phyloP scores from a whole-genome alignment of 2,888 invertebrate genomes.

The Drosophila meridiana region DNA sequence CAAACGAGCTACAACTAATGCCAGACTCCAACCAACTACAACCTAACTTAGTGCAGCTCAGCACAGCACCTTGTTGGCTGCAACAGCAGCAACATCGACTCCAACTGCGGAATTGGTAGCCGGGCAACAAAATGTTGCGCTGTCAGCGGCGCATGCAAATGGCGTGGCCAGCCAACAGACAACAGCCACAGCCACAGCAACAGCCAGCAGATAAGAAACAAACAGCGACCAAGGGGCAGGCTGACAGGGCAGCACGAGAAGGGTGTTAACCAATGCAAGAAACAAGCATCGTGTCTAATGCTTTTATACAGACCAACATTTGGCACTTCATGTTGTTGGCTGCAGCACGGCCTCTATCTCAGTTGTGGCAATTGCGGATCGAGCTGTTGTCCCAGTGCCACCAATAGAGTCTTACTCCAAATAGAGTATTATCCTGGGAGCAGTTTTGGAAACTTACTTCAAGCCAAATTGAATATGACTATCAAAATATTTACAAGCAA shows the following conservation, averaged over 20 bases:
- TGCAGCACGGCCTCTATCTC: not conserved
- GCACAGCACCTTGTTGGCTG: conserved; percentile 40
- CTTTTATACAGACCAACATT: conserved; percentile 61
- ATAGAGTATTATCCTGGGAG: not conserved
- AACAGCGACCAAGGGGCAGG: conserved; percentile 11
- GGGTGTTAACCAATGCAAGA: conserved; percentile 37
- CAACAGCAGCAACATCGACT: conserved; percentile 26
- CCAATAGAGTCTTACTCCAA: not conserved
- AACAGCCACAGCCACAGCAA: conserved; percentile 31
- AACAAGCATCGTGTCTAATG: conserved; percentile 72
- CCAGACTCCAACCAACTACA: conserved; percentile 52
- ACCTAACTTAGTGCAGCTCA: conserved; percentile 57
- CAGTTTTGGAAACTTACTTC: not conserved
- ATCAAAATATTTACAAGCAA: not conserved
- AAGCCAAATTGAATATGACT: not conserved
- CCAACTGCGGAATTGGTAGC: conserved; percentile 75
- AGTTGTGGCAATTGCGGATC: conserved; percentile 1
- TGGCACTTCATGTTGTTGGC: conserved; percentile 66
- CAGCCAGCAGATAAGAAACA: conserved; percentile 46
- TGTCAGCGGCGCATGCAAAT: conserved; percentile 77
- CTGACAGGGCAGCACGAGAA: conserved; percentile 13
- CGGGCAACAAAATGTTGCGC: conserved; percentile 76
- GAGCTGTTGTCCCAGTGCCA: conserved; percentile 4
- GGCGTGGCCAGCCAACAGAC: conserved; percentile 64
- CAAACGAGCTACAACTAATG: conserved; percentile 73